Evolutionary conservation across 2,888 invertebrate species (phyloP), one percentile per base, ranked within the genome.

Genomic region (Agrypnus murinus): DNA sequence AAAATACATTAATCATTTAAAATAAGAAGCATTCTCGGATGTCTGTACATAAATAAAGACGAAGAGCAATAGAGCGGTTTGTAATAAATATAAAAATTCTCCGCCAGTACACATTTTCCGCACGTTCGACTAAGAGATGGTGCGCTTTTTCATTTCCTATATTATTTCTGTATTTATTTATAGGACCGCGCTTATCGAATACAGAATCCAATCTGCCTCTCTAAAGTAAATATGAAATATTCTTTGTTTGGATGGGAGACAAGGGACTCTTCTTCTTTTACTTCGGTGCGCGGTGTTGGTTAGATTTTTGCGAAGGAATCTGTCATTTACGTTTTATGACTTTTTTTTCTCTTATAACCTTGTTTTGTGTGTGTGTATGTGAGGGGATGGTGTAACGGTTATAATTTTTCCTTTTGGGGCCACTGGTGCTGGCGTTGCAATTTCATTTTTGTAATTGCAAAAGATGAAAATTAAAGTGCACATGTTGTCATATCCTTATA

Each of bases 151-250:
- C 80, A 80, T 81, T 81, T 81, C 79, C 80, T 78, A 79, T 81
- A 80, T 81, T 80, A 80, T 81, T 80, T 80, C 78, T 74, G 78
- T 81, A 79, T 80, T 81, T 81, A 80, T 81, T 80, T 81, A 81
- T 77, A 78, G 77, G 75, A 68, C 63, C 69, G 77, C 74, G 79
- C 78, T 80, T 80, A 80, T 80, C 79, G 80, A 81, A 80, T 80
- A 78, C 80, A 73, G 77, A 80, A 73, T 74, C 65, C 65, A 70
- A 70, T 70, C 65, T 60, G 69, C 63, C 69, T 68, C 60, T 60
- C 57, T 58, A 71, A 72, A 74, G 75, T 66, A 76, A 77, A 79
- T 77, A 77, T 73, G 65, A 77, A 73, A 78, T 72, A 66, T 75
- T 75, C 75, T 74, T 77, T 76, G 74, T 71, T 71, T 65, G 69